A percentile compares a stretch with the other conserved stretches of the same genome.
These are phyloP conservation scores for Thamnophis elegans DNA, from an alignment of 2,797 vertebrate genomes.

Conservation along the genomic window DNA sequence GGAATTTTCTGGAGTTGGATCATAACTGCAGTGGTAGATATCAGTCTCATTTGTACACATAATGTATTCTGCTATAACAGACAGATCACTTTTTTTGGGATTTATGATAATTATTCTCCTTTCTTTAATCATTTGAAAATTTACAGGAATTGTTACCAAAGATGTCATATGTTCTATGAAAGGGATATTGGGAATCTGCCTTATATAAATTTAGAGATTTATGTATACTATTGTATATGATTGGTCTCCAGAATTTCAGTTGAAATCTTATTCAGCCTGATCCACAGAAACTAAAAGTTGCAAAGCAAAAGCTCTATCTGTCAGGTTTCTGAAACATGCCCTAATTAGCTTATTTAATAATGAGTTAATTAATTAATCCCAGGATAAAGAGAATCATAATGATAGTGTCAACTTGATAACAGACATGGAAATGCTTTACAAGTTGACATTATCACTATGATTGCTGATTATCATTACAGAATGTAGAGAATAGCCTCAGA, in stretches of 20 bases:
- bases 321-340: no score
- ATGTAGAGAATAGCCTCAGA: background rate
- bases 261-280: background rate
- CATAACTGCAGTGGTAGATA: background rate
- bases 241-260: background rate
- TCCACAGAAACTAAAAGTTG: background rate
- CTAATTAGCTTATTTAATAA: no score
- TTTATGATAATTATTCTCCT: background rate
- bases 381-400: no score
- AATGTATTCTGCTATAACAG: background rate
- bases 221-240: background rate
- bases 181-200: background rate
- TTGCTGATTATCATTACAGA: background rate
- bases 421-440: no score
- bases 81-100: background rate
- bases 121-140: background rate
- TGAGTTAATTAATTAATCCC: no score
- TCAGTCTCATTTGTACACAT: background rate
- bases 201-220: background rate
- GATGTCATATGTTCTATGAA: background rate
- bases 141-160: background rate
- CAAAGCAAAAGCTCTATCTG: background rate
- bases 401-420: no score
- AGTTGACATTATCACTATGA: background rate
- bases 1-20: background rate